These are phyloP conservation scores for Caenorhabditis angaria DNA, from an alignment of 2,888 invertebrate genomes.

Conservation along the genomic window DNA sequence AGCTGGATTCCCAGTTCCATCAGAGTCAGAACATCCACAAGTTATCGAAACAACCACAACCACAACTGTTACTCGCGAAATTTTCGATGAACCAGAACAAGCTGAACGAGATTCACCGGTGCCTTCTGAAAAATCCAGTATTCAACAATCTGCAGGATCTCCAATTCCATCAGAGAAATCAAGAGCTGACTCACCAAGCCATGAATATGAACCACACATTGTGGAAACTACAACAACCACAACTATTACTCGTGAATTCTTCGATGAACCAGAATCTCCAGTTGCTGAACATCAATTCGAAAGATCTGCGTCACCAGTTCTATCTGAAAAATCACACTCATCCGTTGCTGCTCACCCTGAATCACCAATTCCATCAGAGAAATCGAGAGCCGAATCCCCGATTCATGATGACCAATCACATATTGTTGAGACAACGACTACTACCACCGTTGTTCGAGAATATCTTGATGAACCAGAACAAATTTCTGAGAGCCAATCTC, in stretches of 20 bases:
- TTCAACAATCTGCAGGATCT: neutral
- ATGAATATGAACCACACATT: conserved; percentile 2
- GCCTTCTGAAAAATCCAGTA: neutral
- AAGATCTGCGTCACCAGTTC: conserved; percentile 2
- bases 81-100: conserved; percentile 5
- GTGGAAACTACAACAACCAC: conserved; percentile 7
- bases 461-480: conserved; percentile 7
- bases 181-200: neutral
- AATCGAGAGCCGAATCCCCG: too few relatives aligned
- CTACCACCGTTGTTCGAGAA: conserved; percentile 12
- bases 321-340: neutral
- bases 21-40: conserved; percentile 5
- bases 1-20: too few relatives aligned
- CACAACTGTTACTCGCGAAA: conserved; percentile 26
- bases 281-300: neutral
- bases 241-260: conserved; percentile 2
- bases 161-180: conserved; percentile 7
- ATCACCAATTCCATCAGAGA: conserved; percentile 5
- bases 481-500: conserved; percentile 2
- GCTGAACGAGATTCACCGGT: neutral
- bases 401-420: neutral
- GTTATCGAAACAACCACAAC: conserved; percentile 12
- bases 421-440: conserved; percentile 11
- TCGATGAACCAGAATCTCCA: conserved; percentile 3
- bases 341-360: neutral